These are phyloP conservation scores for Busseola fusca DNA, from an alignment of 2,888 invertebrate species.

Conservation along the genomic window DNA sequence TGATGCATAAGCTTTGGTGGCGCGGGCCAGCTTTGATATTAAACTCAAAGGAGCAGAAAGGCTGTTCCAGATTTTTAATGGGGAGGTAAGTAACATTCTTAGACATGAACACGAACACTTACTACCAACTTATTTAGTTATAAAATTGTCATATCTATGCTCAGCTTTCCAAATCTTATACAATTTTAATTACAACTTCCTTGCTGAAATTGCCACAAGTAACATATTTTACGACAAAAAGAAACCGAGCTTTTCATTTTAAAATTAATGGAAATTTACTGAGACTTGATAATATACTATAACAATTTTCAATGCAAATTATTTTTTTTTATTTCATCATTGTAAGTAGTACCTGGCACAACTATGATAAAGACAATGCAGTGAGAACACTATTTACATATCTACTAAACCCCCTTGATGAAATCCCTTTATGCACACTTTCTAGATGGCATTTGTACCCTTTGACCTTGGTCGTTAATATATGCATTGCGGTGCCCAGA, in stretches of 20 bases:
- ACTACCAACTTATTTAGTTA: background rate
- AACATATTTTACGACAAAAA: conserved; percentile 24
- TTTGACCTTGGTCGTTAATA: background rate
- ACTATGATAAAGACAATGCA: background rate
- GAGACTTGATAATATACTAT: background rate
- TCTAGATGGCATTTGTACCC: background rate
- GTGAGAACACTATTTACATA: conserved; percentile 9
- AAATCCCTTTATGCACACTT: conserved; percentile 2
- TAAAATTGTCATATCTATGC: conserved; percentile 7
- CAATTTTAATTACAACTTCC: conserved; percentile 7
- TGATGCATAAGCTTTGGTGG: background rate
- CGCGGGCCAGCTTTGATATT: background rate
- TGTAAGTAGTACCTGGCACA: background rate
- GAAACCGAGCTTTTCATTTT: conserved; percentile 24
- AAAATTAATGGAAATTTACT: conserved; percentile 18
- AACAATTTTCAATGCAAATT: conserved; percentile 7
- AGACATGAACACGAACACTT: background rate
- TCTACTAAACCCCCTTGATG: background rate
- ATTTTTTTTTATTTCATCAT: conserved; percentile 9
- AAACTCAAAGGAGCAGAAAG: conserved; percentile 4
- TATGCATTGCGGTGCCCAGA: background rate
- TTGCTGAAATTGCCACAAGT: conserved; percentile 2
- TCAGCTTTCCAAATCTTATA: background rate
- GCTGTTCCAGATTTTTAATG: background rate
- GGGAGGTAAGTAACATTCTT: background rate